phyloP scores from a whole-genome alignment of 2,797 vertebrate genomes.

The Lacerta agilis region DNA sequence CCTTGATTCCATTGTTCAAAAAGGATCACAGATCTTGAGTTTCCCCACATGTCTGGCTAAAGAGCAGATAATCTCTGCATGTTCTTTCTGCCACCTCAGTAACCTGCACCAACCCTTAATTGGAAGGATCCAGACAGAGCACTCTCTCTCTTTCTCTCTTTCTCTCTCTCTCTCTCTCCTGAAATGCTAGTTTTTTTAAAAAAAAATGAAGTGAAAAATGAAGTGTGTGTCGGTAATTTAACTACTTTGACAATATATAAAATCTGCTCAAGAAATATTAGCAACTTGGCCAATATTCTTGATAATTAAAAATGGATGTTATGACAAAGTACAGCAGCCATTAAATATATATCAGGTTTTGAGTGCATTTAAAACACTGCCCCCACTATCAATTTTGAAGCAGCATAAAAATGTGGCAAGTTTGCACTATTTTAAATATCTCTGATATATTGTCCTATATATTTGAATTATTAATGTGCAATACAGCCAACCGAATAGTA shows the following conservation, averaged over 20 bases:
- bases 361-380: constrained; percentile 48
- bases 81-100: background rate
- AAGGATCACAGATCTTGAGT: background rate
- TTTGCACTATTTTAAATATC: constrained; percentile 51
- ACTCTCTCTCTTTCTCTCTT: background rate
- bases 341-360: constrained; percentile 43
- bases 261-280: constrained; percentile 50
- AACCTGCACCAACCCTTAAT: background rate
- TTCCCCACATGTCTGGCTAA: accelerated
- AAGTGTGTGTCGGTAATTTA: constrained; percentile 45
- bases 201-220: constrained; percentile 40
- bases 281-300: constrained; percentile 22
- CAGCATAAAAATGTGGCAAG: constrained; percentile 24
- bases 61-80: background rate
- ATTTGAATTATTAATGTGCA: constrained; percentile 65
- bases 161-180: background rate
- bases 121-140: background rate
- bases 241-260: constrained; percentile 47
- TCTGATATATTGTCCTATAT: constrained; percentile 44
- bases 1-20: background rate
- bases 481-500: constrained; percentile 31
- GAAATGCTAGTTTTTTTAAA: constrained; percentile 39
- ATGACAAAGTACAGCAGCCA: constrained; percentile 16
- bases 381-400: constrained; percentile 47
- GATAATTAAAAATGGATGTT: constrained; percentile 65